phyloP scores from a whole-genome alignment of 2,113 vertebrate species.

The Aplodontia rufa region DNA sequence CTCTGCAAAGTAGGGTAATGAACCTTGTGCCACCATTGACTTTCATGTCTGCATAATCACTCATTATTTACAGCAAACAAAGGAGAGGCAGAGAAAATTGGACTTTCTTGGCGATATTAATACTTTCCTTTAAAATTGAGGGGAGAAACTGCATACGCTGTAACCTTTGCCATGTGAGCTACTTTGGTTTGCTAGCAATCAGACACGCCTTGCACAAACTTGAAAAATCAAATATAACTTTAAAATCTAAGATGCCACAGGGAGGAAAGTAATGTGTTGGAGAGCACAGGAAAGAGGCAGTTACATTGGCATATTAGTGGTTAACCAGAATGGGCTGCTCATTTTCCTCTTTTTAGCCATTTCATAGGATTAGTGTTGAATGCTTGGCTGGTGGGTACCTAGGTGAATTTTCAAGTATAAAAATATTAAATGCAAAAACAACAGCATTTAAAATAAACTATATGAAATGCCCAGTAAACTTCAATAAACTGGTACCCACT shows the following conservation, averaged over 20 bases:
- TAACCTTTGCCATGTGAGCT: background rate
- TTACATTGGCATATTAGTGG: conserved; percentile 39
- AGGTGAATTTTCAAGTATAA: conserved; percentile 41
- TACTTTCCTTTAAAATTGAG: background rate
- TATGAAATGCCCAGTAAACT: conserved; percentile 28
- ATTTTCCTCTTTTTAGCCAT: background rate
- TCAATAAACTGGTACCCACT: conserved; percentile 24
- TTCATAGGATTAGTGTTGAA: conserved; percentile 24
- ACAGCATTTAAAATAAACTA: conserved; percentile 20
- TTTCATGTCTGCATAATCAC: conserved; percentile 83
- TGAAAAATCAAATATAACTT: background rate
- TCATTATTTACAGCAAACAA: conserved; percentile 82
- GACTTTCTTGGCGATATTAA: conserved; percentile 28
- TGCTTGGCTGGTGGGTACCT: conserved; percentile 23
- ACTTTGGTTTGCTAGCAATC: background rate
- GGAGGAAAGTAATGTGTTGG: background rate
- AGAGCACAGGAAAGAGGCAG: background rate
- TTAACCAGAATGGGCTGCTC: conserved; percentile 11
- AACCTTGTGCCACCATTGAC: conserved; percentile 84
- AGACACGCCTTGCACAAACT: background rate
- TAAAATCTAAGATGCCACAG: background rate
- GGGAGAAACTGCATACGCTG: background rate
- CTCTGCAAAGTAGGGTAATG: conserved; percentile 84
- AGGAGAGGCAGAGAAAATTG: conserved; percentile 70
- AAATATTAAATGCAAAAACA: conserved; percentile 35